Evolutionary conservation across 1,140 invertebrate species (phyloP), one percentile per base, ranked within the genome.

Genomic region (Psilanteris sp.): DNA sequence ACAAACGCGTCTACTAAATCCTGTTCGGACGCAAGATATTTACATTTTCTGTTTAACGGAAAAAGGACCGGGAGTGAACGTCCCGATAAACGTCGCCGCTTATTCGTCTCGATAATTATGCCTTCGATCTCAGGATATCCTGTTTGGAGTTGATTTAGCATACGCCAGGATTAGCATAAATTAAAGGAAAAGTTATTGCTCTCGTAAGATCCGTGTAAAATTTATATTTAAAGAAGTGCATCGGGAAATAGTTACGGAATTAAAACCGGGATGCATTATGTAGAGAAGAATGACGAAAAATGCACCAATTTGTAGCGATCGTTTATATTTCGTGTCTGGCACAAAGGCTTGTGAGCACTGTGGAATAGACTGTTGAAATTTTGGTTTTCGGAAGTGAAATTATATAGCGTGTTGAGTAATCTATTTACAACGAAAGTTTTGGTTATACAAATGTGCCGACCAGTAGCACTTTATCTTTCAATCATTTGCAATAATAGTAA

Each of bases 21-120:
- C 22, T 44, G 20, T 14, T 54, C 24, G 39, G 44, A 9, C 31
- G 3, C 10, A 32, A 11, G 13, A 27, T 54, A 71, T 71, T 71
- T 61, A 71, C 55, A 54, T 71, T 71, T 71, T 71, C 37, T 24
- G 11, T 61, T 54, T 61, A 59, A 61, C 41, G 44, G 36, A 70
- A 55, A 52, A 46, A n/a, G n/a, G n/a, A n/a, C n/a, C n/a, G n/a
- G n/a, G n/a, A n/a, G n/a, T n/a, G n/a, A n/a, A n/a, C n/a, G n/a
- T n/a, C n/a, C n/a, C n/a, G n/a, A n/a, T n/a, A n/a, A n/a, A n/a
- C n/a, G n/a, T n/a, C n/a, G n/a, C n/a, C n/a, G n/a, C n/a, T n/a
- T n/a, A n/a, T n/a, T n/a, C n/a, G n/a, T n/a, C n/a, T n/a, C n/a
- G n/a, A 32, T 68, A 41, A 67, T 67, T 46, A 67, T 20, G 15